phyloP scores from a whole-genome alignment of 2,113 vertebrate genomes.

The Dasyprocta punctata region DNA sequence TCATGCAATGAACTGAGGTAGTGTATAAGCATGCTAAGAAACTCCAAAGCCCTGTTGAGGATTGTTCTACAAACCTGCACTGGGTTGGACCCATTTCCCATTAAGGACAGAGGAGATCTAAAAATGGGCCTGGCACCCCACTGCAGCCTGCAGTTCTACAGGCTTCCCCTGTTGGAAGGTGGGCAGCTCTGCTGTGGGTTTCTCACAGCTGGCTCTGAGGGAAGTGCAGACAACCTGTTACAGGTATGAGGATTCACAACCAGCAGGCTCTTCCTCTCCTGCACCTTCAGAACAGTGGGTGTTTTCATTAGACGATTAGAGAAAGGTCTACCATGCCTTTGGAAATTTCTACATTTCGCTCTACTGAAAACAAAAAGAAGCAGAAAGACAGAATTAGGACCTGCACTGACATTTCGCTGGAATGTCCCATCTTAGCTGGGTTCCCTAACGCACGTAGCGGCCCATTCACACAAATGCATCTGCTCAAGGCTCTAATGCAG shows the following conservation, averaged over 20 bases:
- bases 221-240: not conserved
- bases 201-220: constrained; percentile 53
- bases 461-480: not conserved
- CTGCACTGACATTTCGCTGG: not conserved
- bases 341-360: not conserved
- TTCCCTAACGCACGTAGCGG: not conserved
- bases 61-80: constrained; percentile 51
- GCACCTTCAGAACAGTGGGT: not conserved
- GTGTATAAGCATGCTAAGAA: not conserved
- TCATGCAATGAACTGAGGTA: not conserved
- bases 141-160: not conserved
- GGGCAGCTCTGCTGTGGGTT: constrained; percentile 10
- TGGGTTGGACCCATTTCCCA: constrained; percentile 44
- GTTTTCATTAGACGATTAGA: not conserved
- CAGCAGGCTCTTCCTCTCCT: not conserved
- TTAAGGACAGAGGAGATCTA: constrained; percentile 64
- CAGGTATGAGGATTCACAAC: constrained; percentile 10
- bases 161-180: constrained; percentile 5
- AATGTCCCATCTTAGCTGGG: not conserved
- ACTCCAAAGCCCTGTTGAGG: not conserved
- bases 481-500: not conserved
- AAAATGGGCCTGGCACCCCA: constrained; percentile 49
- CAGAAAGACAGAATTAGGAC: not conserved
- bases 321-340: not conserved
- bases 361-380: constrained; percentile 4